These are phyloP conservation scores for Amiota minor DNA, from an alignment of 2,888 invertebrate genomes.

Conservation along the genomic window DNA sequence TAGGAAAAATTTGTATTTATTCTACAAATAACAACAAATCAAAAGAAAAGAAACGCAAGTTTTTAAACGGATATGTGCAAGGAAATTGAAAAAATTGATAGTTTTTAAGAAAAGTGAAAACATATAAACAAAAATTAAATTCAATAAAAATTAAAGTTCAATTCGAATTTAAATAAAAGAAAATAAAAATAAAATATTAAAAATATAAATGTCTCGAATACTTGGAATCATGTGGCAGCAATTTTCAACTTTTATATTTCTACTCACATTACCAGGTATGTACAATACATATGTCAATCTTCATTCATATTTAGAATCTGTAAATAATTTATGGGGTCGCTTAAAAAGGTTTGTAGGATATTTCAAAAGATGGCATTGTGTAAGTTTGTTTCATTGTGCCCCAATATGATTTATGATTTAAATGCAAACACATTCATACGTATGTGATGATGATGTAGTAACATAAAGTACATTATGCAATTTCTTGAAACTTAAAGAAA, in stretches of 20 bases:
- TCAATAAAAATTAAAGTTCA: background rate
- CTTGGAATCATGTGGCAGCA: background rate
- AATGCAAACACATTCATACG: no score
- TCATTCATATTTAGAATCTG: background rate
- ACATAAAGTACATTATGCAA: no score
- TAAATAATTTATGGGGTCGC: background rate
- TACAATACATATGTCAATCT: no score
- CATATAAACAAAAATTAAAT: background rate
- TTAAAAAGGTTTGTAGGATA: no score
- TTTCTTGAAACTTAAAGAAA: no score
- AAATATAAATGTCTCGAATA: background rate
- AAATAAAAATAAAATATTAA: slow-evolving; percentile 8
- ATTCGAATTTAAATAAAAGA: background rate
- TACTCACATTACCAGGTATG: slow-evolving; percentile 18
- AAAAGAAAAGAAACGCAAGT: no score
- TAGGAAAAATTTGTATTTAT: slow-evolving; percentile 44
- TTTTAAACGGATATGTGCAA: background rate
- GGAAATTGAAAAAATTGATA: background rate
- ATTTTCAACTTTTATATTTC: background rate
- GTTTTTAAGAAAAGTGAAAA: background rate
- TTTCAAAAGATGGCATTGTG: no score
- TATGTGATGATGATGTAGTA: no score
- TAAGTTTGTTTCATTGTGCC: no score
- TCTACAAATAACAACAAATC: no score
- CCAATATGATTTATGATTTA: no score